Evolutionary conservation across 2,113 vertebrate genomes (phyloP).

Genomic region (Loxodonta africana): DNA sequence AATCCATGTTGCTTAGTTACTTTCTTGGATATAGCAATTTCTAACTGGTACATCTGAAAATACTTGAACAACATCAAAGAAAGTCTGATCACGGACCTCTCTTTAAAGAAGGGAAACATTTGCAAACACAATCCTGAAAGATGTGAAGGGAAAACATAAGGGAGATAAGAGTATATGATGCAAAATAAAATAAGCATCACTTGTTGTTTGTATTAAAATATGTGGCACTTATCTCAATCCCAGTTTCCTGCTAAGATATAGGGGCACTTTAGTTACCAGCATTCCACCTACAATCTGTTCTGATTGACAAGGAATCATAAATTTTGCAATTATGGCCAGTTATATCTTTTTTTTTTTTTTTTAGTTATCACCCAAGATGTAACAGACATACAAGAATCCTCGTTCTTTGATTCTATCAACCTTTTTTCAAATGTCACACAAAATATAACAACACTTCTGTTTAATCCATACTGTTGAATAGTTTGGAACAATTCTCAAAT

Average conservation of each 20-base stretch:
- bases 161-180: background rate
- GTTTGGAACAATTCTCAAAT: slow-evolving; percentile 34
- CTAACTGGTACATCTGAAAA: slow-evolving; percentile 10
- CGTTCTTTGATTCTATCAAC: background rate
- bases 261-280: background rate
- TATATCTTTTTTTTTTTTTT: background rate
- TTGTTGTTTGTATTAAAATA: background rate
- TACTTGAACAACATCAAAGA: background rate
- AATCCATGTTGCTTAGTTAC: background rate
- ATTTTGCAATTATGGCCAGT: background rate
- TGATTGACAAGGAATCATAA: background rate
- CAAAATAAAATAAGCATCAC: slow-evolving; percentile 39
- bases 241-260: background rate
- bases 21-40: background rate
- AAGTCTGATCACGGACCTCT: background rate
- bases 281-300: background rate
- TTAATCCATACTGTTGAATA: slow-evolving; percentile 9
- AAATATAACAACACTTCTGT: slow-evolving; percentile 43
- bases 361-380: background rate
- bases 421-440: background rate
- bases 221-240: background rate
- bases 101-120: background rate
- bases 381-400: background rate
- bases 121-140: background rate
- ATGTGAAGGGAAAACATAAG: background rate